Conservation (phyloP, 1,140 invertebrate species). For the Drosophila subpulchrella region DNA sequence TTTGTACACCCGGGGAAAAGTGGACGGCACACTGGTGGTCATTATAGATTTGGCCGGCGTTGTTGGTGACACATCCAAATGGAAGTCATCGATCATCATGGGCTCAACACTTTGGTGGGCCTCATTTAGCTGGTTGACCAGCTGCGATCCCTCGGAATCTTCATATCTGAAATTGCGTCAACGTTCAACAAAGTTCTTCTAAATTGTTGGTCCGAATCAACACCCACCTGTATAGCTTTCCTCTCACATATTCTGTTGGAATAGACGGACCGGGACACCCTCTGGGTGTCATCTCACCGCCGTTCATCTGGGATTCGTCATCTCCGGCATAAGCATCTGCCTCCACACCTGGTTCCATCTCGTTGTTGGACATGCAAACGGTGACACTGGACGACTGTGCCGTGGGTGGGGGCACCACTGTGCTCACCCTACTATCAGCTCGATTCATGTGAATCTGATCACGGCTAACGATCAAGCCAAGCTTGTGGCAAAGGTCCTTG, state of each 20-base stretch:
- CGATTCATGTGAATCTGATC: constrained; percentile 11
- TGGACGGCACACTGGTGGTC: not conserved
- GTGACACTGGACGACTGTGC: not conserved
- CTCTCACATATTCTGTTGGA: constrained; percentile 18
- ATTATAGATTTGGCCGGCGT: constrained; percentile 7
- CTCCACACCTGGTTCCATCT: constrained; percentile 1
- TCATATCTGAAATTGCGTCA: constrained; percentile 7
- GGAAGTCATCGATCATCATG: not conserved
- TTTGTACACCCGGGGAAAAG: constrained; percentile 22
- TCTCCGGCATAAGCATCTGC: constrained; percentile 6
- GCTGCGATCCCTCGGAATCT: constrained; percentile 11
- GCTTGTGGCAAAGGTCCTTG: constrained; percentile 54
- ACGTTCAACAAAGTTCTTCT: not conserved
- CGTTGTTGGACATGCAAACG: not conserved
- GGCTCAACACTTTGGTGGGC: not conserved
- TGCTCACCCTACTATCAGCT: not conserved
- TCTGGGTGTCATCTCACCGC: not conserved
- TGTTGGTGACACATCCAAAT: not conserved
- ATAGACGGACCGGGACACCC: not conserved
- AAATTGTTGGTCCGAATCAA: too few relatives aligned
- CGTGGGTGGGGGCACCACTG: not conserved
- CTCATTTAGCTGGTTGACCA: constrained; percentile 27
- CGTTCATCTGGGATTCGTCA: constrained; percentile 4
- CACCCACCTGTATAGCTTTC: constrained; percentile 33
- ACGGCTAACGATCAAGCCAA: constrained; percentile 34